A percentile compares a stretch with the other conserved stretches of the same genome.
These are phyloP conservation scores for Okapia johnstoni DNA, from an alignment of 2,113 vertebrate species.

Conservation along the genomic window DNA sequence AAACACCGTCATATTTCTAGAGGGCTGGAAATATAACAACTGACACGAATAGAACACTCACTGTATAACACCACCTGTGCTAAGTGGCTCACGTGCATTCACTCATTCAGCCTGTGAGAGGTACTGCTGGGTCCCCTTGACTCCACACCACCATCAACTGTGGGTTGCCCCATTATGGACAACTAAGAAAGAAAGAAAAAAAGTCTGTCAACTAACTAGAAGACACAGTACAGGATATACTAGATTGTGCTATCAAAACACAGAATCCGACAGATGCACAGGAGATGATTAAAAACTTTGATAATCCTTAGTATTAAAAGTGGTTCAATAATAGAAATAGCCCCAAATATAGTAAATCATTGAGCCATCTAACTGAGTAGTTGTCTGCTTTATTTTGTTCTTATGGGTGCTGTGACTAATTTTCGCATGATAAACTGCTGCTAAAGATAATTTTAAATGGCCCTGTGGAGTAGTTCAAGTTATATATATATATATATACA, in stretches of 20 bases:
- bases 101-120: background rate
- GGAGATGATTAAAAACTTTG: background rate
- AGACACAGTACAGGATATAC: background rate
- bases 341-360: background rate
- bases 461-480: background rate
- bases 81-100: background rate
- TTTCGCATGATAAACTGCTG: background rate
- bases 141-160: background rate
- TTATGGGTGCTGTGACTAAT: background rate
- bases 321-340: background rate
- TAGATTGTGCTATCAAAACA: background rate
- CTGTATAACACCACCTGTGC: background rate
- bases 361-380: background rate
- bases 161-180: background rate
- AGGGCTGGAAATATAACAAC: background rate
- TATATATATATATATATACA: background rate
- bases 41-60: background rate
- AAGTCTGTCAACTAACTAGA: background rate
- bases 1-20: background rate
- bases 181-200: background rate
- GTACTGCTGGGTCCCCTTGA: background rate
- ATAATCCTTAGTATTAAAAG: background rate
- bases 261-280: background rate
- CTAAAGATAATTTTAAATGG: background rate
- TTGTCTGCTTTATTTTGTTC: background rate